Evolutionary conservation across 2,113 vertebrate genomes (phyloP).

Genomic region (Istiophorus platypterus): DNA sequence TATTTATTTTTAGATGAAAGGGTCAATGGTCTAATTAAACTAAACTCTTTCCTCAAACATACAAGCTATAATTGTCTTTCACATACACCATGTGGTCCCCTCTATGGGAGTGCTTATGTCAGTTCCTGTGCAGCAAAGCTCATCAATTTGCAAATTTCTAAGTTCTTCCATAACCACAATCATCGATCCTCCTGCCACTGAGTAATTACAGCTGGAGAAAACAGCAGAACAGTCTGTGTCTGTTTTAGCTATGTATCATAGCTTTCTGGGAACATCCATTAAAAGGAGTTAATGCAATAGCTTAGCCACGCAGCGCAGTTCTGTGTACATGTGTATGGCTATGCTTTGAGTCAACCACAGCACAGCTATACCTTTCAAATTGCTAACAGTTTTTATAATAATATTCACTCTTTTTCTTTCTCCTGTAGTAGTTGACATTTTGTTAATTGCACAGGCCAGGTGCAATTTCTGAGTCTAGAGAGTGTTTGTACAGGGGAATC

Average conservation of each 20-base stretch:
- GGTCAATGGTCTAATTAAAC: neutral
- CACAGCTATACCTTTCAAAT: neutral
- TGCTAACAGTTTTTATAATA: neutral
- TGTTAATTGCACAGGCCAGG: neutral
- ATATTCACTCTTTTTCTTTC: neutral
- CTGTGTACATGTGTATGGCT: constrained; percentile 18
- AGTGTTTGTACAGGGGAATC: constrained; percentile 31
- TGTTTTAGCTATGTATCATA: constrained; percentile 57
- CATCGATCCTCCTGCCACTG: constrained; percentile 44
- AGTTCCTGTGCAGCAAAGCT: neutral
- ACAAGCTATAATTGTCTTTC: neutral
- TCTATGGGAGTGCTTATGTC: constrained; percentile 14
- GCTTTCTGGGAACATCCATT: constrained; percentile 60
- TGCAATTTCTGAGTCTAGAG: neutral
- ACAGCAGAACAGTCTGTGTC: constrained; percentile 33
- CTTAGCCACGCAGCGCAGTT: constrained; percentile 24
- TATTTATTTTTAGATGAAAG: neutral
- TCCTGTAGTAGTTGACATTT: neutral
- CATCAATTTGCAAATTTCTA: constrained; percentile 20
- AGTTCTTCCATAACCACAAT: constrained; percentile 22
- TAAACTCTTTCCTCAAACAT: constrained; percentile 2
- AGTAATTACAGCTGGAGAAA: constrained; percentile 56
- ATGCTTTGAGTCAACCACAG: constrained; percentile 21
- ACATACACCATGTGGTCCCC: neutral
- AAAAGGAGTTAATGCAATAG: constrained; percentile 40